Evolutionary conservation across 2,888 invertebrate species (phyloP), one percentile per base, ranked within the genome.

Genomic region (Diaperis boleti): DNA sequence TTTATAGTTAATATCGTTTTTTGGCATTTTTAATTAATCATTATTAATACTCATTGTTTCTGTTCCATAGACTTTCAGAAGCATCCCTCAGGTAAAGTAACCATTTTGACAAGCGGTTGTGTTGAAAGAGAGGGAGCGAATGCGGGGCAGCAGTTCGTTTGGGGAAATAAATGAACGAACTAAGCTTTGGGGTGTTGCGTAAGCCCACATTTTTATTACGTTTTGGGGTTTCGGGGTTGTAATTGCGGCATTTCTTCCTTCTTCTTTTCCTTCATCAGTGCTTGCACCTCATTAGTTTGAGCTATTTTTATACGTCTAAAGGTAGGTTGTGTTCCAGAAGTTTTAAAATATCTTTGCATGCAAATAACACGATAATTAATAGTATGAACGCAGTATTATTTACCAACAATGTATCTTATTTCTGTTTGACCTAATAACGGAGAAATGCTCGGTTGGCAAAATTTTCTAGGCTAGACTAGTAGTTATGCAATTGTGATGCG

Each of bases 11-110:
- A 26, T 26, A 20, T 22, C 22, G 20, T 11, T 7, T 35, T 50
- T 15, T 26, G 8, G n/a, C n/a, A n/a, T 39, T 52, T 52, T 33
- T 37, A 50, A 20, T 31, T 39, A 20, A 3, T 33, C 6, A 14
- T 6, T 26, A 29, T 45, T 26, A 10, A 6, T 50, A 44, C 64
- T 41, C 49, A 68, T 68, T 42, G 15, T 70, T 69, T 68, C 61
- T 66, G 56, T 65, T 57, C 63, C 67, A 66, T 74, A 76, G 76
- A 76, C 71, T 75, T 72, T 70, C 75, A 75, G 72, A 74, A 73
- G 72, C 64, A 61, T 45, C 59, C 68, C 18, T 66, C 70, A 76
- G 75, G 75, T 76, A 76, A 75, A 65, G 74, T 73, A 74, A 69
- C 26, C 37, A 22, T 39, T 54, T 39, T 39, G 39, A 13, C 39